A percentile compares a stretch with the other conserved stretches of the same genome.
phyloP scores from a whole-genome alignment of 1,140 invertebrate species.

The Plutomurus gul region DNA sequence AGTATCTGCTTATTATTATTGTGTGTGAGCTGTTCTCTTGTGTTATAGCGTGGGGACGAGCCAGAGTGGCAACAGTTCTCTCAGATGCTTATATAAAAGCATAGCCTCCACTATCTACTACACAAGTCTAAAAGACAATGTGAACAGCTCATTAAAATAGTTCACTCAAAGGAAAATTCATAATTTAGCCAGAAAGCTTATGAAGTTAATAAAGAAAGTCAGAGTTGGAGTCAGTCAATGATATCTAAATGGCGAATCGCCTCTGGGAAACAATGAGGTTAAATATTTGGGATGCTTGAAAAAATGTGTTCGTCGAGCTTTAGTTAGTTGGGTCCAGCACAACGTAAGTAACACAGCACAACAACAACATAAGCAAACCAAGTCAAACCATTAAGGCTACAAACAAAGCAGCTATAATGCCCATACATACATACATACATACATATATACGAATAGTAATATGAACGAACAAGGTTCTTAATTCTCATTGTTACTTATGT shows the following conservation, averaged over 20 bases:
- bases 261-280: conserved; percentile 28
- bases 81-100: too few species aligned
- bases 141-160: conserved; percentile 21
- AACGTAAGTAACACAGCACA: not conserved
- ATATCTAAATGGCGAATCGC: conserved; percentile 28
- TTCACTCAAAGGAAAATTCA: conserved; percentile 24
- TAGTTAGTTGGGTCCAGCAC: not conserved
- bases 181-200: conserved; percentile 5
- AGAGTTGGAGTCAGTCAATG: conserved; percentile 4
- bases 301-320: conserved; percentile 14
- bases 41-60: too few species aligned
- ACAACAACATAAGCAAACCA: not conserved
- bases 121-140: conserved; percentile 19
- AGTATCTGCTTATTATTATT: too few species aligned
- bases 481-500: too few species aligned
- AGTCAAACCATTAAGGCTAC: not conserved
- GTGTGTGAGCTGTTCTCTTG: too few species aligned
- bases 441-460: not conserved
- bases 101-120: too few species aligned
- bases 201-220: conserved; percentile 15
- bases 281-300: conserved; percentile 27
- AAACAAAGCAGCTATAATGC: not conserved
- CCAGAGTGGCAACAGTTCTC: conserved; percentile 6
- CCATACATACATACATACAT: not conserved
- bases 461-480: not conserved